Base-by-base conservation (phyloP, 2,888 invertebrate genomes). In the Minunthozetes semirufus region DNA sequence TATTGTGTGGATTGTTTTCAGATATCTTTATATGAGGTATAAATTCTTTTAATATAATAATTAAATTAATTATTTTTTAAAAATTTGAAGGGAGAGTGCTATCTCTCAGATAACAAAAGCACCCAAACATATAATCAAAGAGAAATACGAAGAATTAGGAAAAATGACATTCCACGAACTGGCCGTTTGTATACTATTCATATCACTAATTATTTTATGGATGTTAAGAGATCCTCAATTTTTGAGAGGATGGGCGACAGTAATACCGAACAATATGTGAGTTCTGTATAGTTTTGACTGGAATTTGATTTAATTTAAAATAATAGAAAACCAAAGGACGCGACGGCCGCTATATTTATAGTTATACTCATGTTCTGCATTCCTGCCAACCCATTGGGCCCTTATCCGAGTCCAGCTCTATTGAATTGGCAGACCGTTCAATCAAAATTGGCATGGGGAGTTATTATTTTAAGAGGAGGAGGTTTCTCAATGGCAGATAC, bases 401-500 rank as follows among this genome's bases (percentile, higher is more conserved):
- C 74, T 13, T 76, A 46, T 29, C 61, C 74, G 22, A 68, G 76
- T 17, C 77, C 80, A 72, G 79, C 81, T 13, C 70, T 82, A 25
- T 76, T 82, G 13, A 78, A 80, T 50, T 83, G 83, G 83, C 76
- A 77, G 8, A 79, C 78, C 4, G 80, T 81, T 0, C 81, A 82
- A 72, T 78, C 80, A 9, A 81, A 81, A 73, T 78, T 83, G 78
- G 80, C 82, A 3, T 83, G 83, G 83, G 81, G 82, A 22, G 81
- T 83, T 6, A 76, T 83, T 15, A 77, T 83, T n/a, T 78, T 83
- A 9, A 81, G 82, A 76, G 83, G 83, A 19, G 94, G 94, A 38
- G 94, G 94, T 0, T 94, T 94, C 83, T 94, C 94, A 0, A 86
- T 95, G 76, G 93, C 94, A 0, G 90, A 91, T 77, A 94, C 91